Evolutionary conservation across 2,888 invertebrate genomes (phyloP).

Genomic region (Cosmia pyralina): DNA sequence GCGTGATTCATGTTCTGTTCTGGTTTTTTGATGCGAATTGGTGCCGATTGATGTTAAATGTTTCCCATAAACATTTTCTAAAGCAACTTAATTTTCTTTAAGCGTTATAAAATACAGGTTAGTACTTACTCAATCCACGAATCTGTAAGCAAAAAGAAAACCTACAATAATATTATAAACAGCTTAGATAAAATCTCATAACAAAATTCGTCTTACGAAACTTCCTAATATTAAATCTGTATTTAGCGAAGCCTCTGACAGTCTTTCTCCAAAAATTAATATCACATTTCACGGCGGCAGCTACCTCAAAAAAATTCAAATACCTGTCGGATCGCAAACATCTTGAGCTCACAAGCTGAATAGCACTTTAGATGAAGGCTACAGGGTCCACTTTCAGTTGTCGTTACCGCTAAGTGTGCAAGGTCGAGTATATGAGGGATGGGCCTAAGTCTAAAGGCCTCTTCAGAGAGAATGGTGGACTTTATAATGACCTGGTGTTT

Average conservation of each 20-base stretch:
- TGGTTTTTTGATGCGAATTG: not conserved
- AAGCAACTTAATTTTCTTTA: not conserved
- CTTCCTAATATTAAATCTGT: constrained; percentile 41
- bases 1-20: not conserved
- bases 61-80: not conserved
- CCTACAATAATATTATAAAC: constrained; percentile 27
- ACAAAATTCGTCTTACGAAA: constrained; percentile 35
- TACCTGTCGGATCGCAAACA: constrained; percentile 43
- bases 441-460: constrained; percentile 30
- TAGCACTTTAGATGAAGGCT: constrained; percentile 56
- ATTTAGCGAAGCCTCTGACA: constrained; percentile 25
- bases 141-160: not conserved
- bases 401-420: constrained; percentile 58
- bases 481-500: constrained; percentile 55
- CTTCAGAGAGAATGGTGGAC: constrained; percentile 27
- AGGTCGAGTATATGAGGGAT: constrained; percentile 65
- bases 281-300: constrained; percentile 45
- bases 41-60: too few relatives aligned
- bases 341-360: constrained; percentile 45
- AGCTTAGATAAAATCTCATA: constrained; percentile 31
- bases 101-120: not conserved
- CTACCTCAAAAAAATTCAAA: constrained; percentile 59
- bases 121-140: not conserved
- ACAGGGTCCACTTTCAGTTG: constrained; percentile 60
- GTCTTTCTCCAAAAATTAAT: constrained; percentile 47